These are phyloP conservation scores for Tupaia tana DNA, from an alignment of 2,113 vertebrate genomes.

Conservation along the genomic window DNA sequence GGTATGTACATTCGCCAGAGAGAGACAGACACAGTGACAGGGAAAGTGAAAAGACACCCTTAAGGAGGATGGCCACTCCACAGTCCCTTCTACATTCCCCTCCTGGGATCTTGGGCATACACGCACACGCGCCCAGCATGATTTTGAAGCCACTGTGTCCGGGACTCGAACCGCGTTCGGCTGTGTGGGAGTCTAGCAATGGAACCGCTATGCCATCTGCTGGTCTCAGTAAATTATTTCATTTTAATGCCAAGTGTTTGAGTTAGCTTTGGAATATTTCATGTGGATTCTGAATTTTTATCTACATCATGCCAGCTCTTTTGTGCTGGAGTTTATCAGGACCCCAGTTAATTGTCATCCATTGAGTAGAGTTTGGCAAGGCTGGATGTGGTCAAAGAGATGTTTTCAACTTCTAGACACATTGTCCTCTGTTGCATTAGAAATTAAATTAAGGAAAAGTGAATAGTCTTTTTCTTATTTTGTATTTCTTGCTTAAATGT, in stretches of 20 bases:
- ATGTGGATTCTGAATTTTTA: constrained; percentile 37
- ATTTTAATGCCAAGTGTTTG: neutral
- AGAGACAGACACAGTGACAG: no score
- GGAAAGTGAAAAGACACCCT: no score
- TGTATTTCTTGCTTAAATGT: neutral
- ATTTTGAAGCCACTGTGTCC: no score
- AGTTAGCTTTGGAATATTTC: constrained; percentile 25
- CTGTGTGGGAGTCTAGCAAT: no score
- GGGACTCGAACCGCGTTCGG: no score
- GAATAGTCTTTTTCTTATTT: neutral
- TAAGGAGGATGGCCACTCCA: no score
- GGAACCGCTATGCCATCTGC: no score
- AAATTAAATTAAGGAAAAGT: neutral
- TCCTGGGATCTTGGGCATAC: no score
- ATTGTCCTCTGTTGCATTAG: constrained; percentile 20
- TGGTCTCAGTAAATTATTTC: neutral
- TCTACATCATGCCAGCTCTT: constrained; percentile 17
- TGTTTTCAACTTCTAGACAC: constrained; percentile 42
- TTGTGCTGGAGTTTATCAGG: constrained; percentile 48
- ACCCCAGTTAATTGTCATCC: constrained; percentile 56
- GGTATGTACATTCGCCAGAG: no score
- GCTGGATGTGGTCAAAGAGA: constrained; percentile 35
- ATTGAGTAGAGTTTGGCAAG: constrained; percentile 43
- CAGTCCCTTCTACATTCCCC: no score
- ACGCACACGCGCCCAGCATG: no score